These are phyloP conservation scores for Tor tambroides DNA, from an alignment of 2,113 vertebrate genomes.

Conservation along the genomic window DNA sequence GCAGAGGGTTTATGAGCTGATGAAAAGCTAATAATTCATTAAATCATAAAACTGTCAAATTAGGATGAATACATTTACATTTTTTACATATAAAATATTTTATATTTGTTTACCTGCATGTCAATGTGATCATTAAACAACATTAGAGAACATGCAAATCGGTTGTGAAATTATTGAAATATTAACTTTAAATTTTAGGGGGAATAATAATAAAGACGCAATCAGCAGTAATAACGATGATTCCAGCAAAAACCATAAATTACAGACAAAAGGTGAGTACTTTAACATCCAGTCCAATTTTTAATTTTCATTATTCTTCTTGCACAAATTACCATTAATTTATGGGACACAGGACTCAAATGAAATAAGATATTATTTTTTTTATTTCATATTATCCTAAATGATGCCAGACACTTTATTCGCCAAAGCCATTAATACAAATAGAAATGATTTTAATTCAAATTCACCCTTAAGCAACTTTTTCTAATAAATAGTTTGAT, in stretches of 20 bases:
- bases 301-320: neutral
- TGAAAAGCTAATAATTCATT: no score
- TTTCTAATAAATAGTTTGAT: neutral
- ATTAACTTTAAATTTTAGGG: no score
- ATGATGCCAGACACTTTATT: neutral
- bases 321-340: neutral
- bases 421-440: neutral
- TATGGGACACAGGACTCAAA: neutral
- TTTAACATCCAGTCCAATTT: neutral
- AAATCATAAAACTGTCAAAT: no score
- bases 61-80: no score
- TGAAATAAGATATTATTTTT: neutral
- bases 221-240: neutral
- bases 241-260: neutral
- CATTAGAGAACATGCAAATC: no score
- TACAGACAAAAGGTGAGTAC: neutral
- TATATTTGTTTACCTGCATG: no score
- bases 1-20: no score
- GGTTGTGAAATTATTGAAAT: no score
- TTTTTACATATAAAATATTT: no score
- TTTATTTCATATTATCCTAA: neutral
- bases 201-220: no score
- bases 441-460: neutral
- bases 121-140: no score
- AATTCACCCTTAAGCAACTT: neutral